Evolutionary conservation across 2,797 vertebrate genomes (phyloP).

Genomic region (Sebastes umbrosus): DNA sequence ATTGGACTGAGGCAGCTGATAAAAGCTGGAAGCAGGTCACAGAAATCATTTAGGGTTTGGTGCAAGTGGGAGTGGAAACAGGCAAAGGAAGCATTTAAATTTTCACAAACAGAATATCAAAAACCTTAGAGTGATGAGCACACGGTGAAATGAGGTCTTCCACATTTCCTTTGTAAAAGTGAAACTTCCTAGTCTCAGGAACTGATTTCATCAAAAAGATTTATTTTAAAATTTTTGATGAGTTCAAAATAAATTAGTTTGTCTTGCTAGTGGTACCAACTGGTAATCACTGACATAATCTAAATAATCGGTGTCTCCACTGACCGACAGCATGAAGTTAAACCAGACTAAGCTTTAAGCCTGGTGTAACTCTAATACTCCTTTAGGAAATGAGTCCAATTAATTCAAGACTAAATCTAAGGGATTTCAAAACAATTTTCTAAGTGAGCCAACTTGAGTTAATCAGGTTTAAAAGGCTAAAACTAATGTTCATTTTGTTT

Average conservation of each 20-base stretch:
- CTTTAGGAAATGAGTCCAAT: neutral
- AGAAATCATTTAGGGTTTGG: neutral
- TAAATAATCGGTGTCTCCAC: neutral
- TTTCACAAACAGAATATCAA: neutral
- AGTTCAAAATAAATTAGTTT: neutral
- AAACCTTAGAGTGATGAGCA: neutral
- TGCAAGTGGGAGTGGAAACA: neutral
- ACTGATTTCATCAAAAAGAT: neutral
- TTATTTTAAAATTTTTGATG: neutral
- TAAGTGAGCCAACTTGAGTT: neutral
- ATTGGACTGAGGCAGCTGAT: neutral
- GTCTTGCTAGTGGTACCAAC: neutral
- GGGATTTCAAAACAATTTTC: neutral
- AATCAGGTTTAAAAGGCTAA: neutral
- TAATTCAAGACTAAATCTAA: neutral
- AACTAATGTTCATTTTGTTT: neutral
- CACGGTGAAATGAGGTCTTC: neutral
- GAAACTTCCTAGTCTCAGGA: neutral
- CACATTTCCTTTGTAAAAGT: rapidly evolving
- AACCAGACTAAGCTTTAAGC: neutral
- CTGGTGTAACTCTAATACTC: neutral
- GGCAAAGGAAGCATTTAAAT: neutral
- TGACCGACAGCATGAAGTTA: neutral
- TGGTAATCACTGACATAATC: neutral
- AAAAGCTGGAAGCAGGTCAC: neutral